Evolutionary conservation across 2,113 vertebrate species (phyloP).

Genomic region (Cygnus buccinator): DNA sequence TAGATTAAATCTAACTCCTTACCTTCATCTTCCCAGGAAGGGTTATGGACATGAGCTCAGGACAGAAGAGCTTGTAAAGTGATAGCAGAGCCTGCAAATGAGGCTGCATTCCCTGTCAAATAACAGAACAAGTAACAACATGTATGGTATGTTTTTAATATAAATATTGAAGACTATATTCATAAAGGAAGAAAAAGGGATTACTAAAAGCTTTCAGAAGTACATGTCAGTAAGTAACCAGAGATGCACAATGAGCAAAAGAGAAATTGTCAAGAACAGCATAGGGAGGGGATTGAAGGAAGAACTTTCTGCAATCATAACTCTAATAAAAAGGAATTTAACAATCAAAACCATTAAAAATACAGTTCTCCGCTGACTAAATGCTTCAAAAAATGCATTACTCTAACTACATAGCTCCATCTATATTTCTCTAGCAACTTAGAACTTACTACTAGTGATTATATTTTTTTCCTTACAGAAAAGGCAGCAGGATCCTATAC

Average conservation of each 20-base stretch:
- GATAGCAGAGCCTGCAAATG: constrained; percentile 88
- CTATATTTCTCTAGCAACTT: background rate
- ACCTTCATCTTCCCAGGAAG: constrained; percentile 85
- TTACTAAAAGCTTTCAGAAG: background rate
- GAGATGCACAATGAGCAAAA: background rate
- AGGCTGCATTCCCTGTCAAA: constrained; percentile 84
- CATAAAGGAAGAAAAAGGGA: background rate
- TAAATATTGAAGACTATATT: background rate
- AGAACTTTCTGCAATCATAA: background rate
- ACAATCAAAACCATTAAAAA: background rate
- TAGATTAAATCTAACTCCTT: constrained; percentile 11
- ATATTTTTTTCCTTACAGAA: background rate
- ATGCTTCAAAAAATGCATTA: background rate
- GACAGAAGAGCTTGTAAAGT: constrained; percentile 88
- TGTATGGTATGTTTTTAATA: background rate
- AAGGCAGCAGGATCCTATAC: background rate
- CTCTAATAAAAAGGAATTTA: background rate
- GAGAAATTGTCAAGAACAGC: background rate
- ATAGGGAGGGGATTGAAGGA: background rate
- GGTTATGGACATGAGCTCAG: constrained; percentile 85
- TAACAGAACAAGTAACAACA: background rate
- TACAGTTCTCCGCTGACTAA: background rate
- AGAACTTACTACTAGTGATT: background rate
- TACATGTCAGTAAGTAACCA: background rate
- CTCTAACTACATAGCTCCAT: background rate